phyloP scores from a whole-genome alignment of 1,140 invertebrate species.

The Battus philenor region DNA sequence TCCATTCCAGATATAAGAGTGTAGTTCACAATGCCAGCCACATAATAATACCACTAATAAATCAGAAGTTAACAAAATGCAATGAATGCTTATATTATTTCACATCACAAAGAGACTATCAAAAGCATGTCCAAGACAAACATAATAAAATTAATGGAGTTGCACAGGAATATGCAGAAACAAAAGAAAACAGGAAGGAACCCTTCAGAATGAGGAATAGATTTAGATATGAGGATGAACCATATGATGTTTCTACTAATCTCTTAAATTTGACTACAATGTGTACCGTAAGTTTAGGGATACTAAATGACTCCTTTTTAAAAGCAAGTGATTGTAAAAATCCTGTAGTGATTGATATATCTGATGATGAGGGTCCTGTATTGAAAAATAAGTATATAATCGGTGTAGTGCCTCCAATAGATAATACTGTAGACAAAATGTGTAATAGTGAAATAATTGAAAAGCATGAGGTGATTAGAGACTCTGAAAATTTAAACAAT shows the following conservation, averaged over 20 bases:
- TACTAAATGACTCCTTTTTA: too few species aligned
- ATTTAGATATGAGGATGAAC: slow-evolving; percentile 20
- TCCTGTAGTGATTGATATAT: background rate
- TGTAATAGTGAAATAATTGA: too few species aligned
- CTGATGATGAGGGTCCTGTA: too few species aligned
- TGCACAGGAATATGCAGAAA: background rate
- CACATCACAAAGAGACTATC: slow-evolving; percentile 19
- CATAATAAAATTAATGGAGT: slow-evolving; percentile 13
- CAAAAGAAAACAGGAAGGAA: background rate
- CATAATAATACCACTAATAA: slow-evolving; percentile 45
- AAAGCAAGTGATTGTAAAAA: background rate
- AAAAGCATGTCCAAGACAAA: slow-evolving; percentile 14
- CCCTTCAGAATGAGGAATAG: slow-evolving; percentile 12
- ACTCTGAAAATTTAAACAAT: too few species aligned
- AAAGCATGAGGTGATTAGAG: too few species aligned
- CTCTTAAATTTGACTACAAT: slow-evolving; percentile 21
- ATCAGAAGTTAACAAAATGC: slow-evolving; percentile 24
- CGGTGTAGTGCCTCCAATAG: too few species aligned
- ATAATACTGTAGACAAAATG: too few species aligned
- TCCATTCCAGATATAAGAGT: slow-evolving; percentile 34
- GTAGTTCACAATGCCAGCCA: slow-evolving; percentile 41
- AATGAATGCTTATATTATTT: slow-evolving; percentile 24
- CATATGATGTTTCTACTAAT: slow-evolving; percentile 1
- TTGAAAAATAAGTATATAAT: too few species aligned
- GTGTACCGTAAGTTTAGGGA: slow-evolving; percentile 24